phyloP scores from a whole-genome alignment of 2,888 invertebrate genomes.

The Drosophila affinis region DNA sequence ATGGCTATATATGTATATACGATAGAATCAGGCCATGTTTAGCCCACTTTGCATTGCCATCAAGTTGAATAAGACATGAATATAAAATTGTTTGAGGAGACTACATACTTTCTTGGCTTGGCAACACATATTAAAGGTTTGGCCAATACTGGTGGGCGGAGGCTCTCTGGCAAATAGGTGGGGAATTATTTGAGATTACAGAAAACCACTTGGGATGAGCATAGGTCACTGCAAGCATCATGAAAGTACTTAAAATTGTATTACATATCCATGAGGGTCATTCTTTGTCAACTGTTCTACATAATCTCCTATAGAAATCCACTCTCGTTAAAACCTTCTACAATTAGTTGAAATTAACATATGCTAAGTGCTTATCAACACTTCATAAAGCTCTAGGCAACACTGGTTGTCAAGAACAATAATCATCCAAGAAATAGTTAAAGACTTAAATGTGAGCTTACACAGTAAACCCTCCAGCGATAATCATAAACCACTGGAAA shows the following conservation, averaged over 20 bases:
- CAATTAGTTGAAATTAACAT: no score
- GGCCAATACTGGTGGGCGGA: background rate
- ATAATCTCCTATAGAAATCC: no score
- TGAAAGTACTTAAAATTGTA: no score
- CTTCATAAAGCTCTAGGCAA: no score
- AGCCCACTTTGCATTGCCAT: conserved; percentile 71
- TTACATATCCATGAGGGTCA: no score
- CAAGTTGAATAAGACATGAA: conserved; percentile 23
- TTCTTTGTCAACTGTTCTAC: no score
- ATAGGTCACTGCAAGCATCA: no score
- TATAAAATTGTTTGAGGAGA: conserved; percentile 16
- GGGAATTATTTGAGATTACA: background rate
- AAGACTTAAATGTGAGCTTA: conserved; percentile 22
- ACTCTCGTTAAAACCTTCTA: no score
- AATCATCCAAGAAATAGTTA: background rate
- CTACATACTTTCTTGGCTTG: background rate
- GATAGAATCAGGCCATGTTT: conserved; percentile 53
- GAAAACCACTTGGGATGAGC: background rate
- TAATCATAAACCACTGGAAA: background rate
- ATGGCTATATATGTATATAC: conserved; percentile 44
- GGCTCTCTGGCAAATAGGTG: background rate
- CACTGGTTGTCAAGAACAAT: no score
- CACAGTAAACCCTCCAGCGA: conserved; percentile 4
- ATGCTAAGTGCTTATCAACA: no score
- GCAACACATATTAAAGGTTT: conserved; percentile 1